Percentiles rank a stretch among this genome's conserved stretches.
phyloP scores from a whole-genome alignment of 2,888 invertebrate species.

The Oscheius onirici region DNA sequence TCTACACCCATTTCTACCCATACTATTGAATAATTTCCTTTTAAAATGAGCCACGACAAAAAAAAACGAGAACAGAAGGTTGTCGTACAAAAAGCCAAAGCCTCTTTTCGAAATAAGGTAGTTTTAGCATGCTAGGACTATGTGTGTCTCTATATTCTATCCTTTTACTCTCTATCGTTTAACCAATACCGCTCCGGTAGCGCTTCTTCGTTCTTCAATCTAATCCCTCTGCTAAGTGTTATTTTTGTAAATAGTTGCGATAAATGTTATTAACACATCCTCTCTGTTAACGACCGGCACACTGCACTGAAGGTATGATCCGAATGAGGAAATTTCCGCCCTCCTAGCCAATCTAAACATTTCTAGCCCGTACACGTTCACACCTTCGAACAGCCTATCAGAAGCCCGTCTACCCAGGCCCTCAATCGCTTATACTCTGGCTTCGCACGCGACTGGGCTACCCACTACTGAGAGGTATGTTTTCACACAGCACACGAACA shows the following conservation, averaged over 20 bases:
- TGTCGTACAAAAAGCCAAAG: background rate
- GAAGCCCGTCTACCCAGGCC: constrained; percentile 56
- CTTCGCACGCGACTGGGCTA: constrained; percentile 59
- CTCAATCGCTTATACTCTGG: constrained; percentile 62
- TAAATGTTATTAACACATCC: constrained; percentile 31
- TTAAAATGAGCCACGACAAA: background rate
- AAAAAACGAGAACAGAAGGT: background rate
- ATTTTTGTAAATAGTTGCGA: constrained; percentile 33
- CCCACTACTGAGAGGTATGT: constrained; percentile 56
- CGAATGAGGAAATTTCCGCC: background rate
- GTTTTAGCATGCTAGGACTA: constrained; percentile 10
- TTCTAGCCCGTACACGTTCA: constrained; percentile 43
- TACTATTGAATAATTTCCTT: constrained; percentile 59
- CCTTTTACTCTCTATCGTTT: constrained; percentile 11
- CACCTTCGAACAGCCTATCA: constrained; percentile 47
- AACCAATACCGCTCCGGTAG: constrained; percentile 24
- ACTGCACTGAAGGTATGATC: background rate
- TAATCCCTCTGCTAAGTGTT: constrained; percentile 21
- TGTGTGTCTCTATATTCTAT: constrained; percentile 31
- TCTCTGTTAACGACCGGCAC: constrained; percentile 25
- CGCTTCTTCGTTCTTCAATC: constrained; percentile 5
- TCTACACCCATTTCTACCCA: constrained; percentile 71
- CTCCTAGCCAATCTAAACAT: background rate
- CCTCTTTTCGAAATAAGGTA: background rate
- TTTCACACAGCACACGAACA: background rate